Percentiles rank a stretch among this genome's conserved stretches.
Conservation (phyloP, 2,888 invertebrate species). For the Cancer borealis region DNA sequence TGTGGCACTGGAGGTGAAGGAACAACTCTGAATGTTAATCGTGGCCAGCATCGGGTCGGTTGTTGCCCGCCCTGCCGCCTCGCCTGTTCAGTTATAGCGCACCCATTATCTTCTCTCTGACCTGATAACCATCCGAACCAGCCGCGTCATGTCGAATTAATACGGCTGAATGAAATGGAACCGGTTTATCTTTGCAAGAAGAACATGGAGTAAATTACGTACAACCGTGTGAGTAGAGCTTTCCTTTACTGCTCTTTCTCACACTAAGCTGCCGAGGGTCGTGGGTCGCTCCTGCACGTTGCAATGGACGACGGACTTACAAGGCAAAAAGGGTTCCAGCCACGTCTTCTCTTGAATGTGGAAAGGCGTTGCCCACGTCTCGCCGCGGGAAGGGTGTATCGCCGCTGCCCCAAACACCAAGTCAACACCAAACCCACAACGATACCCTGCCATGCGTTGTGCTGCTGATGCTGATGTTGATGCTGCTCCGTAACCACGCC, state of each 20-base stretch:
- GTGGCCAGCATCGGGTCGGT: constrained; percentile 9
- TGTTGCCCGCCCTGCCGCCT: constrained; percentile 13
- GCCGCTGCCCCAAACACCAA: background rate
- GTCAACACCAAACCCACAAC: background rate
- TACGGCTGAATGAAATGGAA: constrained; percentile 30
- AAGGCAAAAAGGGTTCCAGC: background rate
- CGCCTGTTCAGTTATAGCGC: constrained; percentile 4
- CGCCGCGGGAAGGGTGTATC: background rate
- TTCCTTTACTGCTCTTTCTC: constrained; percentile 15
- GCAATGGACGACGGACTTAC: background rate
- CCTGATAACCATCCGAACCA: constrained; percentile 34
- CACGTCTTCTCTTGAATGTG: background rate
- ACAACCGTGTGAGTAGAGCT: constrained; percentile 25
- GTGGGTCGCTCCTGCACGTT: constrained; percentile 15
- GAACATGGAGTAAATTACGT: constrained; percentile 29
- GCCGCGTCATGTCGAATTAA: constrained; percentile 38
- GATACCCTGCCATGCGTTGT: background rate
- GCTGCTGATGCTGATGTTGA: background rate
- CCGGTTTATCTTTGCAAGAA: background rate
- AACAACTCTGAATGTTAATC: constrained; percentile 39
- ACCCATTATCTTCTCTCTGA: constrained; percentile 30
- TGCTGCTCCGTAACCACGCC: background rate
- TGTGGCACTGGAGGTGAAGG: constrained; percentile 45
- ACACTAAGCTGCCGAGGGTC: background rate
- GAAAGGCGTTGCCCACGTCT: background rate